phyloP scores from a whole-genome alignment of 2,113 vertebrate species.

The Bubo bubo region DNA sequence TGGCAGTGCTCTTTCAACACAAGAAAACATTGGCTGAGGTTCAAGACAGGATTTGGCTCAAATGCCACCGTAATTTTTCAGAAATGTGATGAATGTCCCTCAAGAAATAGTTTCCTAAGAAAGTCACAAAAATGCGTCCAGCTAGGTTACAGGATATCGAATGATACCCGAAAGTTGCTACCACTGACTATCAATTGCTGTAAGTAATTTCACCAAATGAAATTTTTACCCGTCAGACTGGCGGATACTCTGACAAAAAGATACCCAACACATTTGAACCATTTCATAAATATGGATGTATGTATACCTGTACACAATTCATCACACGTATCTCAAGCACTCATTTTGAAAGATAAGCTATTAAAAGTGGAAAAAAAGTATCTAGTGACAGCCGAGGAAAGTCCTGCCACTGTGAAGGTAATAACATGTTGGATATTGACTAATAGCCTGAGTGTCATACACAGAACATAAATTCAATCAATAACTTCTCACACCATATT shows the following conservation, averaged over 20 bases:
- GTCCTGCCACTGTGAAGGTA: background rate
- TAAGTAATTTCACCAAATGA: background rate
- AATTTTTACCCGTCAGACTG: background rate
- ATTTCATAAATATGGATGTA: background rate
- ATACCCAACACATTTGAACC: background rate
- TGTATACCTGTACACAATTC: background rate
- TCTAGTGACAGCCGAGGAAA: background rate
- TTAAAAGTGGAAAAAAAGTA: background rate
- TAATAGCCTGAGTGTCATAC: background rate
- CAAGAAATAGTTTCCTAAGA: conserved; percentile 77
- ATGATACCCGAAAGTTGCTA: background rate
- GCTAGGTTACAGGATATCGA: conserved; percentile 29
- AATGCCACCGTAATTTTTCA: conserved; percentile 73
- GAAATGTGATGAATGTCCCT: conserved; percentile 76
- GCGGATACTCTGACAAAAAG: background rate
- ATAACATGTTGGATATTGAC: background rate
- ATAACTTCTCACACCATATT: background rate
- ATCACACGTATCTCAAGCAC: background rate
- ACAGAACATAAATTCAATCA: background rate
- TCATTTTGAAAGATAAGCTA: background rate
- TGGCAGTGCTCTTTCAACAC: conserved; percentile 74
- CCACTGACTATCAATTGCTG: background rate
- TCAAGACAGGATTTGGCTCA: conserved; percentile 78
- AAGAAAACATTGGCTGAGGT: conserved; percentile 74
- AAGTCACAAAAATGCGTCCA: conserved; percentile 69